Evolutionary conservation across 2,888 invertebrate genomes (phyloP).

Genomic region (Xanthostigma xanthostigma): DNA sequence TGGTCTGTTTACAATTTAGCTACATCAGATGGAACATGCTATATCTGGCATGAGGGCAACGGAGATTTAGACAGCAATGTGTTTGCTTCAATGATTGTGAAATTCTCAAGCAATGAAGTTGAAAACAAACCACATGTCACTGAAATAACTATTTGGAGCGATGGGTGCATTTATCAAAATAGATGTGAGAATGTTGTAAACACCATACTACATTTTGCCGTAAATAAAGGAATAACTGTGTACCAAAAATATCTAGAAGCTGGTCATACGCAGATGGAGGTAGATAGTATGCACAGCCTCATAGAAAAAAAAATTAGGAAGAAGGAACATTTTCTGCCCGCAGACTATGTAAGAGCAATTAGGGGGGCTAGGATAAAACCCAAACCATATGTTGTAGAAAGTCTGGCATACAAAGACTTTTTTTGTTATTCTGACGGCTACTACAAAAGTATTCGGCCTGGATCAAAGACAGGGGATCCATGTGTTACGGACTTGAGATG

Average conservation of each 20-base stretch:
- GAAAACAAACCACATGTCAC: neutral
- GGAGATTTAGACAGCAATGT: too few species aligned
- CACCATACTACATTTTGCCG: conserved; percentile 10
- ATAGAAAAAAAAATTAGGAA: conserved; percentile 10
- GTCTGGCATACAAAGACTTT: conserved; percentile 5
- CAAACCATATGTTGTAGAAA: neutral
- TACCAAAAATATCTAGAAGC: conserved; percentile 16
- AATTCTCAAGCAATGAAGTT: too few species aligned
- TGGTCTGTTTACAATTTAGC: too few species aligned
- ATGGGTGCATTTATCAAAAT: conserved; percentile 10
- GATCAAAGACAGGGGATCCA: conserved; percentile 11
- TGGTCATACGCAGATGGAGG: conserved; percentile 18
- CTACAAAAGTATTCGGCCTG: conserved; percentile 10
- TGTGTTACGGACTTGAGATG: conserved; percentile 9
- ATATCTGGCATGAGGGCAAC: too few species aligned
- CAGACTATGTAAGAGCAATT: conserved; percentile 10
- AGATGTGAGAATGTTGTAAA: conserved; percentile 11
- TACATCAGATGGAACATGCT: too few species aligned
- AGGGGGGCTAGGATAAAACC: conserved; percentile 9
- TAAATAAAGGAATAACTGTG: conserved; percentile 10
- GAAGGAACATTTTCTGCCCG: conserved; percentile 12
- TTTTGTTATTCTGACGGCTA: conserved; percentile 6
- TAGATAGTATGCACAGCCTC: conserved; percentile 13
- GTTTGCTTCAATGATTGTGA: neutral
- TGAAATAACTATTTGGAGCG: conserved; percentile 11